Conservation (phyloP, 2,888 invertebrate species). For the Amphipyra tragopoginis region DNA sequence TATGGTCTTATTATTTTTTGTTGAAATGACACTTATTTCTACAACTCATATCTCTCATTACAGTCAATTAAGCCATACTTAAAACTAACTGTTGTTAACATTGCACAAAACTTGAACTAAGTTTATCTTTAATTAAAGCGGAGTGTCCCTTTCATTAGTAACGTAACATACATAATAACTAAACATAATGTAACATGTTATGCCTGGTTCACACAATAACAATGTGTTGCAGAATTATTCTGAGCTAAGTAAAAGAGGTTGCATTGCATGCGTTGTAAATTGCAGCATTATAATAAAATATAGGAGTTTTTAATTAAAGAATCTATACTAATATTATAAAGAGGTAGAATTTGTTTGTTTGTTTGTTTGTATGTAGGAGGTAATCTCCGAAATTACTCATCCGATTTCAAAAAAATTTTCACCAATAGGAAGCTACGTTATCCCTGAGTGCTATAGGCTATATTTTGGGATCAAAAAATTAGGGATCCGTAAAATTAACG, state of each 20-base stretch:
- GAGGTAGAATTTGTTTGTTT: no score
- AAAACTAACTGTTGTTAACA: neutral
- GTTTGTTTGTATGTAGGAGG: no score
- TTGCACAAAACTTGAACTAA: slow-evolving; percentile 22
- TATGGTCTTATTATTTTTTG: no score
- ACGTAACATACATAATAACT: slow-evolving; percentile 4
- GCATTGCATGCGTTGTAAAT: slow-evolving; percentile 33
- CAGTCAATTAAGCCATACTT: slow-evolving; percentile 30
- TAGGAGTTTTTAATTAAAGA: no score
- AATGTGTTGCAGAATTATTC: slow-evolving; percentile 48
- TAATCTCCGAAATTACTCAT: no score
- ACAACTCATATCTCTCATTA: neutral
- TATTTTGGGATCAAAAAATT: no score
- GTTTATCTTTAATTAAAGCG: slow-evolving; percentile 9
- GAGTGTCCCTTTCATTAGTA: slow-evolving; percentile 28
- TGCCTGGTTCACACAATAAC: slow-evolving; percentile 45
- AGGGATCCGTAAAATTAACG: no score
- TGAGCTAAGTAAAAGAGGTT: slow-evolving; percentile 6
- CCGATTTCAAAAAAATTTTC: no score
- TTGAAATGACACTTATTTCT: neutral
- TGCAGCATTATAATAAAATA: slow-evolving; percentile 10
- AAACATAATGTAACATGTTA: slow-evolving; percentile 33
- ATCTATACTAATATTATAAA: no score
- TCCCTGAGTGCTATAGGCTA: no score
- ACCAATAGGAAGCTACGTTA: no score